Evolutionary conservation across 35 echinoderm and acorn worm species (phyloP).

Genomic region (Hemicentrotus pulcherrimus): DNA sequence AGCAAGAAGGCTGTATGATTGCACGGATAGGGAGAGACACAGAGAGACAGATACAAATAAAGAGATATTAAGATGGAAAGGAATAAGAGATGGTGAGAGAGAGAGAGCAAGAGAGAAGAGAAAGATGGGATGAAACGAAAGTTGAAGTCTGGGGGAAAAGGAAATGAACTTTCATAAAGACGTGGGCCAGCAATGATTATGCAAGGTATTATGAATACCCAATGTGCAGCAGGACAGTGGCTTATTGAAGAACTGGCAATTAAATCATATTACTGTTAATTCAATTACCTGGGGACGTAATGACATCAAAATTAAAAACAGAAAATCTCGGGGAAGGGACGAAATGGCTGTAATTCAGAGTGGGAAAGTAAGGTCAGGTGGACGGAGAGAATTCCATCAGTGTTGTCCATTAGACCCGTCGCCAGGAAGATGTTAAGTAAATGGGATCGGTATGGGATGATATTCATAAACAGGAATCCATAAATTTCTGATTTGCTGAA

Average conservation of each 20-base stretch:
- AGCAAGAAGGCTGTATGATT: neutral
- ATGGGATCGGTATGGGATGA: conserved; percentile 17
- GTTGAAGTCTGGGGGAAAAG: neutral
- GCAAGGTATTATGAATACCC: conserved; percentile 30
- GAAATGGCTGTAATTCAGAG: neutral
- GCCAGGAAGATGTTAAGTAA: conserved; percentile 16
- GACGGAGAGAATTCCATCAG: neutral
- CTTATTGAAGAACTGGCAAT: conserved; percentile 46
- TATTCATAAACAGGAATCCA: conserved; percentile 35
- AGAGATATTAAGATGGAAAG: neutral
- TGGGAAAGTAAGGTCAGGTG: neutral
- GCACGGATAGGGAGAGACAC: neutral
- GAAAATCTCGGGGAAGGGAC: neutral
- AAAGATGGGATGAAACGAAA: neutral
- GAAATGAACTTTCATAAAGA: conserved; percentile 53
- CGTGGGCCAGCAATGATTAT: conserved; percentile 35
- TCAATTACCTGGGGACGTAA: conserved; percentile 42
- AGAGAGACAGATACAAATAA: neutral
- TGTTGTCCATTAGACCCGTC: neutral
- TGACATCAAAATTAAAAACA: conserved; percentile 9
- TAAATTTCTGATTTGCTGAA: conserved; percentile 55
- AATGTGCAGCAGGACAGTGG: neutral
- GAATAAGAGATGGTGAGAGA: neutral
- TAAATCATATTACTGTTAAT: conserved; percentile 56
- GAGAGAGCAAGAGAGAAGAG: conserved; percentile 14